Evolutionary conservation across 2,113 vertebrate species (phyloP).

Genomic region (Balaeniceps rex): DNA sequence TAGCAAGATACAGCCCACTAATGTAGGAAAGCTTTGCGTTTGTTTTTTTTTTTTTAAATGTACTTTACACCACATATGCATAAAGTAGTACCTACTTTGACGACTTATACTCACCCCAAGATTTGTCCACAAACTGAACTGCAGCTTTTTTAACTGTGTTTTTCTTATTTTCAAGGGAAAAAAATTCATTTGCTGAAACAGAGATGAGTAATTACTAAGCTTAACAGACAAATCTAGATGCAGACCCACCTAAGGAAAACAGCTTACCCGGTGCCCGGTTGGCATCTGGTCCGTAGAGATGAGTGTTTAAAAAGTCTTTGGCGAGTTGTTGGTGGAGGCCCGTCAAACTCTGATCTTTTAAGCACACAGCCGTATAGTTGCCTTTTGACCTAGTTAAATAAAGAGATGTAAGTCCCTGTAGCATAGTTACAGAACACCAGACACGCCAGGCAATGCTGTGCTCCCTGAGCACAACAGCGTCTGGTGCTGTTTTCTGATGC

Average conservation of each 20-base stretch:
- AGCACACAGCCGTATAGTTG: constrained; percentile 73
- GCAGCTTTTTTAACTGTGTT: constrained; percentile 79
- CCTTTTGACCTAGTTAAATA: constrained; percentile 72
- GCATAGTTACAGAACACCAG: fast-evolving
- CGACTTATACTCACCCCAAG: constrained; percentile 80
- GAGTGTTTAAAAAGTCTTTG: constrained; percentile 75
- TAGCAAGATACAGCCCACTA: neutral
- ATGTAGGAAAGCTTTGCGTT: neutral
- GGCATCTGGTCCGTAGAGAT: constrained; percentile 81
- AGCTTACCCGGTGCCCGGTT: constrained; percentile 81
- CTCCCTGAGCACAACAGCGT: neutral
- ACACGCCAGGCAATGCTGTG: neutral
- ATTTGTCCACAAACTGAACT: constrained; percentile 80
- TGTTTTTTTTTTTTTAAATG: neutral
- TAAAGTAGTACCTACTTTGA: neutral
- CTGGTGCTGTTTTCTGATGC: neutral
- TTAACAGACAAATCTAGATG: too few species aligned
- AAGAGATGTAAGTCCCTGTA: neutral
- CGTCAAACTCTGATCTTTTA: constrained; percentile 56
- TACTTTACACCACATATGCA: neutral
- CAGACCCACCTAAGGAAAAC: neutral
- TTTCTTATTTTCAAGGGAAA: constrained; percentile 87
- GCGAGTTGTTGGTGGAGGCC: constrained; percentile 76
- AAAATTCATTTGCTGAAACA: constrained; percentile 81
- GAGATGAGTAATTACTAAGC: neutral